Evolutionary conservation across 2,113 vertebrate genomes (phyloP), one percentile per base, ranked within the genome.

Genomic region (Coturnix japonica): DNA sequence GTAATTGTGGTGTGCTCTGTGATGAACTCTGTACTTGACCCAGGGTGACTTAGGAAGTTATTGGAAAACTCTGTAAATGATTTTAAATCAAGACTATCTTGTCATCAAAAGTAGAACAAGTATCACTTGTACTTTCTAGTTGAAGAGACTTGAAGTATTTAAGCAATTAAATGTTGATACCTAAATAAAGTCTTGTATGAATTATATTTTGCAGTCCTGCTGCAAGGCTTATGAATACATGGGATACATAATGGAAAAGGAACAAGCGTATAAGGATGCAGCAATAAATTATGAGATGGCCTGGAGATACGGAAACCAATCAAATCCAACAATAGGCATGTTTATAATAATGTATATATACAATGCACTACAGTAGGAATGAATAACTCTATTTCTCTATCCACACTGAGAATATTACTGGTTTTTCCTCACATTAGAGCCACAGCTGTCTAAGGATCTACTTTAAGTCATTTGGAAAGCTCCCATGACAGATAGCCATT

Each of bases 241-340:
- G 97, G 99, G 99, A 47, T 99, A 99, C 91, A 99, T 99, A 81
- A 99, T 99, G 99, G 99, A 99, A 95, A 99, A 99, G 86, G 99
- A 99, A 66, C 99, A 99, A 95, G 97, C 99, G 0, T 99, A 99
- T 92, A 97, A 98, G 74, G 99, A 99, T 89, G 99, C 99, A 47
- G 98, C 98, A 49, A 66, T 98, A 77, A 99, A 99, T 96, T 99
- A 99, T 16, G 99, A 99, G 97, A 97, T 99, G 98, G 99, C 99
- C 4, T 99, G 99, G 99, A 99, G 99, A 93, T 98, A 98, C 0
- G 98, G 99, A 90, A 99, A 98, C 96, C 98, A 98, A 92, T 98
- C 96, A 1, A 99, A 98, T 96, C 99, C 99, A 74, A 97, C 98
- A 67, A 98, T 99, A 59, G 99, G 99, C 98, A 97, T 64, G 96